Percentiles rank a stretch among this genome's conserved stretches.
Evolutionary conservation across 2,797 vertebrate genomes (phyloP).

Genomic region (Mionectes olivaceus): DNA sequence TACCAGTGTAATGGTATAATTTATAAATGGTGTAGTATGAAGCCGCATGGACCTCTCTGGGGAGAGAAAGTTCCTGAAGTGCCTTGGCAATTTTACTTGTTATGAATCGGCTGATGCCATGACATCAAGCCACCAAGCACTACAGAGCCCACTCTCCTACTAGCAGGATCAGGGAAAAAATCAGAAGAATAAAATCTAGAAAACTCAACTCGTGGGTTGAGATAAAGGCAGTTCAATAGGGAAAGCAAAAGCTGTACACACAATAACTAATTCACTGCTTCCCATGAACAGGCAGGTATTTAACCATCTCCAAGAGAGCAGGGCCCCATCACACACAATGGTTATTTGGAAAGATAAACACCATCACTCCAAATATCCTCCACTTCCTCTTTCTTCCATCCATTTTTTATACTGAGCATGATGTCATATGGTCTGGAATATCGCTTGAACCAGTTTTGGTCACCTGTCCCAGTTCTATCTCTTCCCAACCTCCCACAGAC

Average conservation of each 20-base stretch:
- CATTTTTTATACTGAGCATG: background rate
- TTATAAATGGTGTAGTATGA: background rate
- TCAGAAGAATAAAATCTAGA: background rate
- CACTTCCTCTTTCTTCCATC: background rate
- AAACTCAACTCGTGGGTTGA: background rate
- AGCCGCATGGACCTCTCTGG: background rate
- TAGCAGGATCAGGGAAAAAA: background rate
- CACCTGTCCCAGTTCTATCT: background rate
- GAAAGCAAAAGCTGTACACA: background rate
- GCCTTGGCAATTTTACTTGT: background rate
- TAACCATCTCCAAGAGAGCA: background rate
- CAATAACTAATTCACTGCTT: background rate
- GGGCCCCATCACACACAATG: background rate
- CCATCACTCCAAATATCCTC: background rate
- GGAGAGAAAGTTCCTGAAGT: background rate
- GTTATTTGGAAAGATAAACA: background rate
- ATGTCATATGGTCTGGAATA: background rate
- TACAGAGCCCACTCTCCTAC: background rate
- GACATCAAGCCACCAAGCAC: background rate
- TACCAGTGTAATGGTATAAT: background rate
- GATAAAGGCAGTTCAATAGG: background rate
- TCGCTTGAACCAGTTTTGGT: background rate
- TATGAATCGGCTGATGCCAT: background rate
- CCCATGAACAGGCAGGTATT: background rate
- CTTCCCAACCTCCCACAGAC: background rate